These are phyloP conservation scores for Buceros bicornis DNA, from an alignment of 2,797 vertebrate species.

Conservation along the genomic window DNA sequence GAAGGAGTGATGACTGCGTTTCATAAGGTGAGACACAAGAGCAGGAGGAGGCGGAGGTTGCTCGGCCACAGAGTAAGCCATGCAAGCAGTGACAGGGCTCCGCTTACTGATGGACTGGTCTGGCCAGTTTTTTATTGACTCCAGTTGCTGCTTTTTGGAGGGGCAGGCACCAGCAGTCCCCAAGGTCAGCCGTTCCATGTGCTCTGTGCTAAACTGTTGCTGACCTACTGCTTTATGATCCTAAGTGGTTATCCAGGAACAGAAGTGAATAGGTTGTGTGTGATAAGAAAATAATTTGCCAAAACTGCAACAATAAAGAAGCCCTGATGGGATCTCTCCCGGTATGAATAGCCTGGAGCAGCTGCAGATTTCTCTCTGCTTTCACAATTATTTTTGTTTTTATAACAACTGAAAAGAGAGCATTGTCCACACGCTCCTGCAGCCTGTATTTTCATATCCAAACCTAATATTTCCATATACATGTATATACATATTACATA, in stretches of 20 bases:
- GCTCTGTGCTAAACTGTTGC: conserved; percentile 83
- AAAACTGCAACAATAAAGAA: conserved; percentile 87
- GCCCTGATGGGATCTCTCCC: conserved; percentile 86
- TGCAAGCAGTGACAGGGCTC: conserved; percentile 49
- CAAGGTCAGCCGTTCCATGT: conserved; percentile 78
- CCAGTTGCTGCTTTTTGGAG: conserved; percentile 82
- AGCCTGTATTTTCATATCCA: conserved; percentile 73
- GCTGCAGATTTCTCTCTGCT: conserved; percentile 86
- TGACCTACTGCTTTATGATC: conserved; percentile 85
- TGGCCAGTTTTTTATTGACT: conserved; percentile 84
- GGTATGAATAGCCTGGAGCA: conserved; percentile 85
- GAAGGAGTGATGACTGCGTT: background rate
- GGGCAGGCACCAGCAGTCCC: conserved; percentile 76
- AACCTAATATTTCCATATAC: conserved; percentile 66
- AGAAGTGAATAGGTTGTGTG: conserved; percentile 87
- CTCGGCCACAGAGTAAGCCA: conserved; percentile 6
- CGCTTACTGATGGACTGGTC: conserved; percentile 54
- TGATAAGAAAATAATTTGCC: conserved; percentile 90
- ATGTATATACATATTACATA: conserved; percentile 38
- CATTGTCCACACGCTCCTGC: conserved; percentile 79
- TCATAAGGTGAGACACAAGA: conserved; percentile 42
- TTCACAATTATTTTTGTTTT: conserved; percentile 87
- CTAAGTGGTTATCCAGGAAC: conserved; percentile 86
- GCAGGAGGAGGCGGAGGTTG: conserved; percentile 21
- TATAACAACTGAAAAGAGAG: conserved; percentile 83